Evolutionary conservation across 1,140 invertebrate genomes (phyloP).

Genomic region (Eriosoma lanigerum): DNA sequence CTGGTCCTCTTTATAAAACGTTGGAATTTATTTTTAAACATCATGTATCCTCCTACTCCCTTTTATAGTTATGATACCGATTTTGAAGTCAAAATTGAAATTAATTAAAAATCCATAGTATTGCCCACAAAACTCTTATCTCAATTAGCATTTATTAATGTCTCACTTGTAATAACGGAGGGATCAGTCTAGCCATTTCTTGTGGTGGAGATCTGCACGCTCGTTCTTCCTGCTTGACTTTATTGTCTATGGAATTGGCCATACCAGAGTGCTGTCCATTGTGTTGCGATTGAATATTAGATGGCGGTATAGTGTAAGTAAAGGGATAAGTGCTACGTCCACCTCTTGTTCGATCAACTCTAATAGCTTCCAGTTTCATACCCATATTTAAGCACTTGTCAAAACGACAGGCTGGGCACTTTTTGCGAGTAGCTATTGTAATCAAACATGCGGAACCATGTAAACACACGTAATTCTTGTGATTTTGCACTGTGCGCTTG

Average conservation of each 20-base stretch:
- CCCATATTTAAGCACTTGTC: conserved; percentile 93
- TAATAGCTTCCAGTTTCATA: conserved; percentile 96
- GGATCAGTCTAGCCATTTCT: conserved; percentile 58
- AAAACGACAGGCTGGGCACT: conserved; percentile 96
- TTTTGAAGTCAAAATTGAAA: no score
- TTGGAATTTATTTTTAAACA: no score
- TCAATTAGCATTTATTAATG: neutral
- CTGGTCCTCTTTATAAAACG: no score
- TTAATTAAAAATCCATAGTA: no score
- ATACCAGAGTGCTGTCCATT: conserved; percentile 34
- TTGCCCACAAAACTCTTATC: no score
- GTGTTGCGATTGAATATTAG: conserved; percentile 54
- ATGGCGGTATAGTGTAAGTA: conserved; percentile 79
- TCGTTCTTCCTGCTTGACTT: conserved; percentile 54
- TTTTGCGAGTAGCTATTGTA: conserved; percentile 89
- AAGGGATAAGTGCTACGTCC: conserved; percentile 94
- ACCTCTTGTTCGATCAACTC: conserved; percentile 90
- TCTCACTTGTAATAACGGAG: conserved; percentile 63
- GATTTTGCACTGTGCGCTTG: conserved; percentile 96
- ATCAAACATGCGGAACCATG: conserved; percentile 88
- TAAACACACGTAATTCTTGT: conserved; percentile 94
- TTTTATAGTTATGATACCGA: no score
- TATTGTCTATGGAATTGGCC: conserved; percentile 32
- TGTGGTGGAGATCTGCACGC: conserved; percentile 51
- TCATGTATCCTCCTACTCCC: no score